Conservation (phyloP, 2,797 vertebrate species). For the Oreonectes daqikongensis region DNA sequence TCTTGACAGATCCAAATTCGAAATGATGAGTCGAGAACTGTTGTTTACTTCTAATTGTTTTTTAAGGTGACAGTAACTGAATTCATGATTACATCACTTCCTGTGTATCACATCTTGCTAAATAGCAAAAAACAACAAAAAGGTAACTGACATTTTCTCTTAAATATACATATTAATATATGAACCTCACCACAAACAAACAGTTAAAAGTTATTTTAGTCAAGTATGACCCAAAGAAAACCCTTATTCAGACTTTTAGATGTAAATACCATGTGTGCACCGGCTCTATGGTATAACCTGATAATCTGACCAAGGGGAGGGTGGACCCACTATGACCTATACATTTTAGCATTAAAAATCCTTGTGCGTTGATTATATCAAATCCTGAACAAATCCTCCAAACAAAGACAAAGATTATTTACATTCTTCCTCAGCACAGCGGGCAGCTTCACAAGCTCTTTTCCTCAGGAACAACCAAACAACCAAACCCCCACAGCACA, state of each 20-base stretch:
- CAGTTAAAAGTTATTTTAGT: too few species aligned
- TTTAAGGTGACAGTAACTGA: not conserved
- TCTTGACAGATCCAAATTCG: not conserved
- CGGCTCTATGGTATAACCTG: not conserved
- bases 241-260: not conserved
- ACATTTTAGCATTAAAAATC: too few species aligned
- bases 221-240: too few species aligned
- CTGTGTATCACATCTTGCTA: not conserved
- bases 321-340: too few species aligned
- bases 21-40: too few species aligned
- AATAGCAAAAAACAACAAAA: not conserved
- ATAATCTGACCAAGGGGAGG: not conserved
- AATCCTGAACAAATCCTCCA: not conserved
- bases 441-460: conserved; percentile 14
- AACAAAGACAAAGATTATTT: conserved; percentile 2
- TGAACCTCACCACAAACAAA: too few species aligned
- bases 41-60: too few species aligned
- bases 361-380: not conserved
- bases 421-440: not conserved
- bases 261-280: not conserved
- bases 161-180: too few species aligned
- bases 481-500: conserved; percentile 16
- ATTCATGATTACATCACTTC: not conserved
- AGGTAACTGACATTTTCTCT: not conserved
- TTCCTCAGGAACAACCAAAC: not conserved